Evolutionary conservation across 2,888 invertebrate species (phyloP), one percentile per base, ranked within the genome.

Genomic region (Barypeithes pellucidus): DNA sequence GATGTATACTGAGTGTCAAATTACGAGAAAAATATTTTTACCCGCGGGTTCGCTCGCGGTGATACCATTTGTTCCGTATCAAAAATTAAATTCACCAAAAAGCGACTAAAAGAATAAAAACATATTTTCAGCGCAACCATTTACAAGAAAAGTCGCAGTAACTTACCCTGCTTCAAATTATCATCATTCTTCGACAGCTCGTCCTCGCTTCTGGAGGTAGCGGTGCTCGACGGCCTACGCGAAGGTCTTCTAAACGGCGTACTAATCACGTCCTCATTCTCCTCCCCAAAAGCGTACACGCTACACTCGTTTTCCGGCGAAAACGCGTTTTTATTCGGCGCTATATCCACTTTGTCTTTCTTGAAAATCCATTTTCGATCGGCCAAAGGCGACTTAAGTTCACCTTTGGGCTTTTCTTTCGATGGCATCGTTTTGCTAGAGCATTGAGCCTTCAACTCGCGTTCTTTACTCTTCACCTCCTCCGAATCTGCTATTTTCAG

Each of bases 261-360:
- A 68, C 86, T 89, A 20, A 88, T 84, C 0, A 86, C 81, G 16
- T 88, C 87, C 72, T 91, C 91, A 33, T 88, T 89, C 50, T 92
- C 91, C 75, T 91, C 91, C 77, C 92, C 91, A 81, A 93, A 93
- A 1, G 92, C 92, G 80, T 93, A 92, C 14, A 92, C 90, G 72
- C 92, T 92, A 73, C 91, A 90, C 81, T 92, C 92, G 80, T 92
- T 91, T 77, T 91, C 91, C 0, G 90, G 90, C 0, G 91, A 91
- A 83, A 92, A 92, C 0, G 92, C 91, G 79, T 87, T 89, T 3
- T 88, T 85, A 78, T 87, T 89, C 0, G 87, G 87, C 22, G 84
- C 81, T 3, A 82, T 75, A 29, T 82, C 82, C 67, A 84, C 86
- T 59, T 88, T 87, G 75, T 88, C 87, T 76, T 89, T 91, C 54